Evolutionary conservation across 2,888 invertebrate genomes (phyloP).

Genomic region (Tryphoninae sp.): DNA sequence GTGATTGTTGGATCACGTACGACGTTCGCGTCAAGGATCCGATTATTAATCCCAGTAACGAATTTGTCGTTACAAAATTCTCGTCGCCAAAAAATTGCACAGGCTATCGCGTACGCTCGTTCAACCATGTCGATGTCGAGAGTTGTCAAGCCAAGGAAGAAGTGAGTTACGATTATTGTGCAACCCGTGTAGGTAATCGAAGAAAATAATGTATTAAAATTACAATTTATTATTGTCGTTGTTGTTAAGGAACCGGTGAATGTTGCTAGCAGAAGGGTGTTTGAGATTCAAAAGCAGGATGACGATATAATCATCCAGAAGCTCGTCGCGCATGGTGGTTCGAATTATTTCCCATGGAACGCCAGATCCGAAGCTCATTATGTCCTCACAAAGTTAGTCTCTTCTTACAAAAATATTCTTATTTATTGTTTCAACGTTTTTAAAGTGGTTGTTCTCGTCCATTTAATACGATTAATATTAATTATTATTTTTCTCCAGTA

Average conservation of each 20-base stretch:
- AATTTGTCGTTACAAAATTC: slow-evolving; percentile 75
- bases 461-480: too few species aligned
- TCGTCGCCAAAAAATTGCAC: slow-evolving; percentile 73
- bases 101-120: slow-evolving; percentile 70
- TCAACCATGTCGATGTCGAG: slow-evolving; percentile 70
- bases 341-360: slow-evolving; percentile 76
- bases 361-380: slow-evolving; percentile 77
- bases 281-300: slow-evolving; percentile 67
- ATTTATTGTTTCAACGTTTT: background rate
- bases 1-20: slow-evolving; percentile 76
- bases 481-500: slow-evolving; percentile 68
- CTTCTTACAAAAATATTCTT: background rate
- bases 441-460: background rate
- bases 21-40: slow-evolving; percentile 71
- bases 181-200: slow-evolving; percentile 10
- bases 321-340: slow-evolving; percentile 70
- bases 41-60: slow-evolving; percentile 48
- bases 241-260: slow-evolving; percentile 66
- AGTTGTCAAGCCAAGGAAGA: slow-evolving; percentile 65
- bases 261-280: slow-evolving; percentile 67
- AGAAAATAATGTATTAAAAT: background rate
- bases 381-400: slow-evolving; percentile 78
- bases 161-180: slow-evolving; percentile 60
- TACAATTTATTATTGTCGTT: background rate
- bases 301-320: slow-evolving; percentile 69